A percentile compares a stretch with the other conserved stretches of the same genome.
These are phyloP conservation scores for Ophiothrix spiculata DNA, from an alignment of 35 echinoderm and acorn worm species.

Conservation along the genomic window DNA sequence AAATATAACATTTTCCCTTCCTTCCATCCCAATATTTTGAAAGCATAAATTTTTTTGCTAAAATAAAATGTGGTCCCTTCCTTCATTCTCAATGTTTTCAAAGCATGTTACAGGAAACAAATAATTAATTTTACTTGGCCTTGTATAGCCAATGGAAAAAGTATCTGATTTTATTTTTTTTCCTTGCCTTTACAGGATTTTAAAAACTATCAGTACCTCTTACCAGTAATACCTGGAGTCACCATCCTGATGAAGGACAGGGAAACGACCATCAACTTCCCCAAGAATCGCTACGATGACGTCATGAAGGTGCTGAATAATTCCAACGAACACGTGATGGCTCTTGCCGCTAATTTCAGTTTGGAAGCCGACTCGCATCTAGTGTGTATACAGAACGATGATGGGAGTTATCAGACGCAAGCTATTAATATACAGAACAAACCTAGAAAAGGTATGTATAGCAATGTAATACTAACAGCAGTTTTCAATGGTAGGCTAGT, in stretches of 20 bases:
- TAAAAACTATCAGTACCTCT: conserved; percentile 98
- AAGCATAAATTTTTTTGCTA: no score
- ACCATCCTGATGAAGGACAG: conserved; percentile 93
- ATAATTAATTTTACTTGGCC: not conserved
- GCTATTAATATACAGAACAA: conserved; percentile 99
- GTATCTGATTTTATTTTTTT: not conserved
- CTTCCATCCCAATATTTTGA: no score
- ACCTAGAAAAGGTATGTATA: conserved; percentile 88
- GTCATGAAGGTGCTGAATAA: conserved; percentile 99
- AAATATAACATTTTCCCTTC: no score
- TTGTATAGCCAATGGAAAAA: not conserved
- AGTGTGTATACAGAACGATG: conserved; percentile 97
- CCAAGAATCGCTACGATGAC: conserved; percentile 94
- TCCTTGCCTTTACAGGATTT: conserved; percentile 74
- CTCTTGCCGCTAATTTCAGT: conserved; percentile 90
- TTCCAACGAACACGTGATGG: conserved; percentile 99
- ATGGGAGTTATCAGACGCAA: conserved; percentile 89
- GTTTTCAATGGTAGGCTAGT: no score
- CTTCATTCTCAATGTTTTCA: no score
- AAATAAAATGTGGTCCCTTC: no score
- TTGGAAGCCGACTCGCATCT: conserved; percentile 90
- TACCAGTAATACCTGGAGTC: conserved; percentile 81
- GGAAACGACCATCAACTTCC: conserved; percentile 86
- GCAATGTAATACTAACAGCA: no score
- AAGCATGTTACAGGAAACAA: no score